Conservation (phyloP, 2,888 invertebrate species). For the Mycalesis mineus region DNA sequence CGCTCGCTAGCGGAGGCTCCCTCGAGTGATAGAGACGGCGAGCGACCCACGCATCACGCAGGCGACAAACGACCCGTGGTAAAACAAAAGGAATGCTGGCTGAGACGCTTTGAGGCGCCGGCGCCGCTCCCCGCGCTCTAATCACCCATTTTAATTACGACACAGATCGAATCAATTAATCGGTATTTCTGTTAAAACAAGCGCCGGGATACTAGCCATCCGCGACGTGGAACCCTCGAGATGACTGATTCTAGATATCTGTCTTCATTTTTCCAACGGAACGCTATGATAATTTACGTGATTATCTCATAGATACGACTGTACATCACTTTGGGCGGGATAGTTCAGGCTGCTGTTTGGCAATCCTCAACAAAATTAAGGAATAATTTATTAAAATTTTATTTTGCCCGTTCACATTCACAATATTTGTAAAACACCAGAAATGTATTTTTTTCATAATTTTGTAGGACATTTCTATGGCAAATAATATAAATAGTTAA, state of each 20-base stretch:
- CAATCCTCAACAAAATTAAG: too few species aligned
- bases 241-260: conserved; percentile 28
- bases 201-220: conserved; percentile 44
- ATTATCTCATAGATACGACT: too few species aligned
- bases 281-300: conserved; percentile 26
- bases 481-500: too few species aligned
- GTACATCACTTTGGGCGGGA: too few species aligned
- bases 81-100: conserved; percentile 79
- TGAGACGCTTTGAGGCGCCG: conserved; percentile 78
- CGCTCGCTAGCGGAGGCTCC: conserved; percentile 35
- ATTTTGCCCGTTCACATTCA: too few species aligned
- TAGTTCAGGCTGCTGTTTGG: too few species aligned
- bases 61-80: conserved; percentile 78
- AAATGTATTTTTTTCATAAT: too few species aligned
- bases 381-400: too few species aligned
- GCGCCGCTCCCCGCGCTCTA: conserved; percentile 75
- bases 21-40: conserved; percentile 41
- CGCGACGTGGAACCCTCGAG: conserved; percentile 6
- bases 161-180: conserved; percentile 79
- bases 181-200: conserved; percentile 76
- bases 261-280: conserved; percentile 46
- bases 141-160: conserved; percentile 78
- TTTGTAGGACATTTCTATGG: too few species aligned
- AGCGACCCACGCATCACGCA: conserved; percentile 54
- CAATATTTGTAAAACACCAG: too few species aligned